Evolutionary conservation across 92 coral and sea anemone species (phyloP).

Genomic region (Epizoanthus illoricatus): DNA sequence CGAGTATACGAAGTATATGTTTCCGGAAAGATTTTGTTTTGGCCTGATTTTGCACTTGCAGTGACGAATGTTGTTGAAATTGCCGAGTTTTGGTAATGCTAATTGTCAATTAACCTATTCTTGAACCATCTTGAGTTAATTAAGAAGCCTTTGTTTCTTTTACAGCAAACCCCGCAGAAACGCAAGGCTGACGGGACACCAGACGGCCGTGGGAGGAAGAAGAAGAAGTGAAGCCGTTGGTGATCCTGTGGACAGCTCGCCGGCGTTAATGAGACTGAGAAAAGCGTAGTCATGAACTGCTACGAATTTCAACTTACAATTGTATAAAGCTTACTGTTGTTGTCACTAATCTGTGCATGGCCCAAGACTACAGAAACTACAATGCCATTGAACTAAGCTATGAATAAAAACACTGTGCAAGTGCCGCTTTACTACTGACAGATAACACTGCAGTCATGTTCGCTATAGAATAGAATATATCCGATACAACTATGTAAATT

Average conservation of each 20-base stretch:
- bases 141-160: conserved; percentile 8
- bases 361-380: conserved; percentile 4
- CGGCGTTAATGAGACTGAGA: not conserved
- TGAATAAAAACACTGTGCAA: not conserved
- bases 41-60: too few species aligned
- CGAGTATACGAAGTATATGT: too few species aligned
- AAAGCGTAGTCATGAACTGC: not conserved
- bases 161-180: conserved; percentile 83
- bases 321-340: conserved; percentile 16
- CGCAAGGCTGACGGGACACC: conserved; percentile 99
- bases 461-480: not conserved
- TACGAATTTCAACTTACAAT: not conserved
- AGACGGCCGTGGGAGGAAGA: conserved; percentile 97
- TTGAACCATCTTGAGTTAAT: not conserved
- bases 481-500: conserved; percentile 9
- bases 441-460: not conserved
- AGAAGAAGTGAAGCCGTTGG: conserved; percentile 70
- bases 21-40: too few species aligned
- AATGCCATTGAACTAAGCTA: not conserved
- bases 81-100: not conserved
- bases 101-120: not conserved
- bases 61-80: not conserved
- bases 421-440: not conserved
- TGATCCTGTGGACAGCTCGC: not conserved
- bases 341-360: conserved; percentile 13